Evolutionary conservation across 2,888 invertebrate genomes (phyloP).

Genomic region (Rhagophthalmus giganteus): DNA sequence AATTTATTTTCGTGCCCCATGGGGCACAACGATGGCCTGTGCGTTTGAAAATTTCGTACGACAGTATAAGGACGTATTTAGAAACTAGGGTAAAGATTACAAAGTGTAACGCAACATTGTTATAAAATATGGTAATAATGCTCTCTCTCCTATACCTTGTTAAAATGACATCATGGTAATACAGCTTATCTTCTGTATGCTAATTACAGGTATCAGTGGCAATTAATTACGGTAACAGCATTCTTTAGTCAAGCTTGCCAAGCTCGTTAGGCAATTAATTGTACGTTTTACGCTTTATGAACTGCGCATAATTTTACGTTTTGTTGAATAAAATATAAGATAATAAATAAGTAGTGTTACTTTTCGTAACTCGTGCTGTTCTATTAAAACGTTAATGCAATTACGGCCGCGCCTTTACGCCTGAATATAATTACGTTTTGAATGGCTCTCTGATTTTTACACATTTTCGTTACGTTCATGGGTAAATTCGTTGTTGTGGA

Average conservation of each 20-base stretch:
- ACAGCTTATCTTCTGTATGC: slow-evolving; percentile 29
- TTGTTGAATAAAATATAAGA: slow-evolving; percentile 16
- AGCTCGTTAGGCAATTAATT: slow-evolving; percentile 39
- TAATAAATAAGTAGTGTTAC: slow-evolving; percentile 15
- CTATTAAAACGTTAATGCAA: slow-evolving; percentile 7
- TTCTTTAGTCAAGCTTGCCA: slow-evolving; percentile 35
- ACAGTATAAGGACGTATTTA: too few species aligned
- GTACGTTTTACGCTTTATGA: slow-evolving; percentile 35
- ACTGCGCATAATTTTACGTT: slow-evolving; percentile 24
- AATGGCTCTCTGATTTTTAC: neutral
- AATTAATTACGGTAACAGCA: slow-evolving; percentile 44
- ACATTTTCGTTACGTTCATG: too few species aligned
- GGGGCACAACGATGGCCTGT: slow-evolving; percentile 6
- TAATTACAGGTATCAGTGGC: slow-evolving; percentile 39
- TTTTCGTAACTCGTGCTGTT: slow-evolving; percentile 7
- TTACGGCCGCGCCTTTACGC: slow-evolving; percentile 6
- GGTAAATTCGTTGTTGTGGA: too few species aligned
- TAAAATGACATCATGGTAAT: slow-evolving; percentile 17
- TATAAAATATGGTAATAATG: slow-evolving; percentile 15
- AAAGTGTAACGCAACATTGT: slow-evolving; percentile 4
- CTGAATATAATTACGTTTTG: too few species aligned
- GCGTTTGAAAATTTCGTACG: too few species aligned
- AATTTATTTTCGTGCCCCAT: slow-evolving; percentile 20
- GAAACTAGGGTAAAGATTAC: slow-evolving; percentile 4
- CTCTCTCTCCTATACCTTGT: slow-evolving; percentile 7